Base-by-base conservation (phyloP, 1,140 invertebrate genomes). In the Plectrocnemia conspersa region DNA sequence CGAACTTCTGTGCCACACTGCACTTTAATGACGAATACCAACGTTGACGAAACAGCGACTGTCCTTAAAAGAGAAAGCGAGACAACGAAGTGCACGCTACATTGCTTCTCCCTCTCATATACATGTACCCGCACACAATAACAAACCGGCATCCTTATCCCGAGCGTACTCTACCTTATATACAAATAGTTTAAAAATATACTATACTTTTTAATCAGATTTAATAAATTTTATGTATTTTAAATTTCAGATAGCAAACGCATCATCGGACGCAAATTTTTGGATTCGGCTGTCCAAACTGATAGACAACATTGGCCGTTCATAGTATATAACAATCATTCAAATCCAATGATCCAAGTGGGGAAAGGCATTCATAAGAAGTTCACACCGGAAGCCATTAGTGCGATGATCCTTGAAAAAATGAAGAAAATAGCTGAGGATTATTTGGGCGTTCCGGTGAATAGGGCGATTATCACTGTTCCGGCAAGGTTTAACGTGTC, bases 391-490 rank as follows among this genome's bases (percentile, higher is more conserved):
- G 91, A 93, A 77, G 90, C 93, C 79, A 84, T 95, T 45, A 91
- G 85, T 63, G 88, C 88, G 2, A 91, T 94, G 91, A 89, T 95
- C 65, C 79, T 83, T 71, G 89, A 82, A 18, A 93, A 92, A 64
- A 93, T 94, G 91, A 93, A 93, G 82, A 91, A 95, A 80, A 95
- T 89, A 52, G 92, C 93, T 53, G 92, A 96, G 77, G 89, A 89
- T 9, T 97, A 96, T 68, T 79, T 97, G 52, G 94, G 94, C 54
- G 89, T 88, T 71, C 83, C 81, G 48, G 90, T 96, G 53, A 85
- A 82, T 61, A 89, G 93, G 70, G 92, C 91, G 59, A 92, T 94
- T 40, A 85, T 93, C 68, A 93, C 90, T 60, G 91, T 93, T 62
- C 91, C 91, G 57, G 91, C 90, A 56, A 92, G 92, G 71, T 93